A percentile compares a stretch with the other conserved stretches of the same genome.
phyloP scores from a whole-genome alignment of 2,888 invertebrate species.

The Drosophila dives region DNA sequence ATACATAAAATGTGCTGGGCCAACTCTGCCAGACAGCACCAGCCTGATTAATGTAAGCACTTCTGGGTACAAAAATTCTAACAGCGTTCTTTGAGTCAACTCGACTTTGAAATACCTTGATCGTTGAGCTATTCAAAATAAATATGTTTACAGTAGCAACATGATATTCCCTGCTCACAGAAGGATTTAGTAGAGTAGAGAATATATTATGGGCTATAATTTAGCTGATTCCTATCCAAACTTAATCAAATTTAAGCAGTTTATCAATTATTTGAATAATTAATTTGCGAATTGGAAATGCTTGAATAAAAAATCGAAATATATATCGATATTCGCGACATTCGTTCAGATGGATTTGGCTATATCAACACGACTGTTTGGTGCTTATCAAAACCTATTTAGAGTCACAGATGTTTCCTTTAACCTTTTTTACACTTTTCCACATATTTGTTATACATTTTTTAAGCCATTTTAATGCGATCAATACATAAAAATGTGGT shows the following conservation, averaged over 20 bases:
- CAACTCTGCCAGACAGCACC: constrained; percentile 18
- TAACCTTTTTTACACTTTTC: not conserved
- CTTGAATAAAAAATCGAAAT: not conserved
- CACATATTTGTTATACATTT: not conserved
- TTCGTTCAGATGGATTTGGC: not conserved
- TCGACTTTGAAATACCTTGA: not conserved
- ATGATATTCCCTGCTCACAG: no score
- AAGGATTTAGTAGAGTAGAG: not conserved
- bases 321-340: not conserved
- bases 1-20: constrained; percentile 69
- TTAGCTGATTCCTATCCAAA: not conserved
- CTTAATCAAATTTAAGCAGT: not conserved
- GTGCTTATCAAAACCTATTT: not conserved
- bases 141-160: not conserved
- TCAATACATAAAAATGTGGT: not conserved
- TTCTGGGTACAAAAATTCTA: constrained; percentile 32
- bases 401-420: not conserved
- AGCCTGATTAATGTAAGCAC: constrained; percentile 39
- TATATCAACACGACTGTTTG: not conserved
- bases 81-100: not conserved
- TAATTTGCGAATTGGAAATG: not conserved
- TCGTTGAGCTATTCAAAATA: not conserved
- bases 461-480: not conserved
- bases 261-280: not conserved
- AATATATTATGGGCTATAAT: not conserved